Conservation (phyloP, 2,888 invertebrate species). For the Agonopterix heracliana region DNA sequence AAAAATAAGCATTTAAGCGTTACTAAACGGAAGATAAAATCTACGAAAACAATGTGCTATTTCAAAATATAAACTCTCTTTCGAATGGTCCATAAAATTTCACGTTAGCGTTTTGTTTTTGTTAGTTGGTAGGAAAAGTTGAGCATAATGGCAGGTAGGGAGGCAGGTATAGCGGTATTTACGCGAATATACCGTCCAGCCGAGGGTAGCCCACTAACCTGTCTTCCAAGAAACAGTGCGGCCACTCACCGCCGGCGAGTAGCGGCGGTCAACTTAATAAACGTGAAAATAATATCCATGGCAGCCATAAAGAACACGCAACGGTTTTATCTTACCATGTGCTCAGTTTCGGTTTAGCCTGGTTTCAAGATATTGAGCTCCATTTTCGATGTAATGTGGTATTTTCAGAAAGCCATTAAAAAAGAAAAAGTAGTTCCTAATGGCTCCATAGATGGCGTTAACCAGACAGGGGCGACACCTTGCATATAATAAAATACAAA, state of each 20-base stretch:
- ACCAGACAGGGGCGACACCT: too few species aligned
- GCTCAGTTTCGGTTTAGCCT: slow-evolving; percentile 8
- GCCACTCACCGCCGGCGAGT: slow-evolving; percentile 14
- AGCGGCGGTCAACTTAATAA: slow-evolving; percentile 24
- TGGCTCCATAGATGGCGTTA: too few species aligned
- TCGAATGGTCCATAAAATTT: slow-evolving; percentile 28
- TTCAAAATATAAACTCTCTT: slow-evolving; percentile 22
- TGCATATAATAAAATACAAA: too few species aligned
- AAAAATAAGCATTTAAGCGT: slow-evolving; percentile 8
- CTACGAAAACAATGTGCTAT: slow-evolving; percentile 23
- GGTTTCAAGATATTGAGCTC: neutral
- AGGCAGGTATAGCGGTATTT: slow-evolving; percentile 38
- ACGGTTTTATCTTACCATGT: slow-evolving; percentile 10
- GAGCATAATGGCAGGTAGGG: slow-evolving; percentile 30
- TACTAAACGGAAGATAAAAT: slow-evolving; percentile 6
- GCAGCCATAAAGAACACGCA: slow-evolving; percentile 25
- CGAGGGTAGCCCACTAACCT: slow-evolving; percentile 38
- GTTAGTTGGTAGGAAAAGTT: slow-evolving; percentile 24
- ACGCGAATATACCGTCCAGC: slow-evolving; percentile 16
- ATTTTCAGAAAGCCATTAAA: too few species aligned
- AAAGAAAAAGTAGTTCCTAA: too few species aligned
- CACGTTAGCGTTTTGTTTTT: slow-evolving; percentile 29
- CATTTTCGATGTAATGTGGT: too few species aligned
- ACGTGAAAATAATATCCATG: slow-evolving; percentile 24
- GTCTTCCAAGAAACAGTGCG: slow-evolving; percentile 42